Evolutionary conservation across 1,140 invertebrate genomes (phyloP), one percentile per base, ranked within the genome.

Genomic region (Lepidurus packardi): DNA sequence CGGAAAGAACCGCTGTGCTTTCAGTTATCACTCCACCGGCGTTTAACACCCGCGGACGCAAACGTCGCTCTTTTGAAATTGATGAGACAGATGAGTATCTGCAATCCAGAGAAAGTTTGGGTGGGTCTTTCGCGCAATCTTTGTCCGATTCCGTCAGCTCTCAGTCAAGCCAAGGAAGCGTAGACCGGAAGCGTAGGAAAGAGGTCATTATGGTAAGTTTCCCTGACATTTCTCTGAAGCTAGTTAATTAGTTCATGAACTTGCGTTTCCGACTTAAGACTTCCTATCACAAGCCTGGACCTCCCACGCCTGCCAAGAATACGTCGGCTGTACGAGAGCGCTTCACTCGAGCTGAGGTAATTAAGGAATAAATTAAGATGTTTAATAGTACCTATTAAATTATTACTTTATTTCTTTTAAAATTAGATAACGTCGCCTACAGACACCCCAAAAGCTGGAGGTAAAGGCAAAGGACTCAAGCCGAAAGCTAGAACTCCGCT

Each of bases 241-340:
- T 4, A 34, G 34, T 34, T 34, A 34, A 34, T 34, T 34, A 34
- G 34, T 34, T 34, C 34, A 34, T 34, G 34, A 34, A 34, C 21
- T 43, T 77, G 7, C n/a, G 13, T 41, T 77, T 44, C 11, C 25
- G 34, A 34, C 34, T 43, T 73, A 74, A 74, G 53, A 80, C 79
- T 8, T 77, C 76, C 1, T 80, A 80, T 47, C 34, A 43, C 16
- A 53, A 74, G 16, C 79, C 79, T 10, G 79, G 79, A 24, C 76
- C 76, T 8, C 79, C 79, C 2, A 80, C 79, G 6, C 79, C 79
- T 8, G 65, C 79, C 1, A 80, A 74, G 53, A 77, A 77, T 73
- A 41, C 76, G 7, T 65, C 53, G 6, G 53, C 53, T 65, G 53
- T 65, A 7, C 53, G 53, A 7, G 53, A 65, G 7, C 53, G 53